Percentiles rank a stretch among this genome's conserved stretches.
Evolutionary conservation across 2,888 invertebrate species (phyloP).

Genomic region (Oscheius myriophilus): DNA sequence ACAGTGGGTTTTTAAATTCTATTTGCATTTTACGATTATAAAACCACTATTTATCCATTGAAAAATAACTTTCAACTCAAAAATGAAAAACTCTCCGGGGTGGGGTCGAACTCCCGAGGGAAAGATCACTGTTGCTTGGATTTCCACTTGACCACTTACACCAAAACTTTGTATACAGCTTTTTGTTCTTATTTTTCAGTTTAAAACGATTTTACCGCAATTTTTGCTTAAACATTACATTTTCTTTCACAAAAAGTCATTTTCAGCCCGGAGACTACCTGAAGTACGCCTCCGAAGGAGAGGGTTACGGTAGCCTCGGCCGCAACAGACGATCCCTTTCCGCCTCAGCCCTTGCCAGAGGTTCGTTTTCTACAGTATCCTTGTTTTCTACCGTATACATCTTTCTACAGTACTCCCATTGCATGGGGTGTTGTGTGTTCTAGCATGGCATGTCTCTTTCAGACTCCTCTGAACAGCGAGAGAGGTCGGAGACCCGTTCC

Average conservation of each 20-base stretch:
- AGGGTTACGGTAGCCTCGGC: constrained; percentile 66
- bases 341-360: constrained; percentile 68
- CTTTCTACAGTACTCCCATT: too few species aligned
- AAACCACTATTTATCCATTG: not conserved
- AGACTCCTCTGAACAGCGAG: constrained; percentile 29
- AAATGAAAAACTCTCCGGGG: too few species aligned
- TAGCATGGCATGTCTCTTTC: constrained; percentile 22
- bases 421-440: not conserved
- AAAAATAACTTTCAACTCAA: not conserved
- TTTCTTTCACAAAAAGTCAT: not conserved
- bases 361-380: constrained; percentile 38
- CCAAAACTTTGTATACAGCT: too few species aligned
- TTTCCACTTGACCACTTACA: too few species aligned
- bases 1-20: constrained; percentile 52
- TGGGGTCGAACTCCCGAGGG: too few species aligned
- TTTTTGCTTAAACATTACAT: too few species aligned
- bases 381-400: not conserved
- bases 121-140: too few species aligned
- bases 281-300: constrained; percentile 67
- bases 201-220: too few species aligned
- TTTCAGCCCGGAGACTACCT: constrained; percentile 68
- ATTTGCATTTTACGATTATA: not conserved
- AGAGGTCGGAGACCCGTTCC: constrained; percentile 37
- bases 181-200: too few species aligned
- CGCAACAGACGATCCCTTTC: constrained; percentile 67